Base-by-base conservation (phyloP, 2,797 vertebrate genomes). In the Argya squamiceps region DNA sequence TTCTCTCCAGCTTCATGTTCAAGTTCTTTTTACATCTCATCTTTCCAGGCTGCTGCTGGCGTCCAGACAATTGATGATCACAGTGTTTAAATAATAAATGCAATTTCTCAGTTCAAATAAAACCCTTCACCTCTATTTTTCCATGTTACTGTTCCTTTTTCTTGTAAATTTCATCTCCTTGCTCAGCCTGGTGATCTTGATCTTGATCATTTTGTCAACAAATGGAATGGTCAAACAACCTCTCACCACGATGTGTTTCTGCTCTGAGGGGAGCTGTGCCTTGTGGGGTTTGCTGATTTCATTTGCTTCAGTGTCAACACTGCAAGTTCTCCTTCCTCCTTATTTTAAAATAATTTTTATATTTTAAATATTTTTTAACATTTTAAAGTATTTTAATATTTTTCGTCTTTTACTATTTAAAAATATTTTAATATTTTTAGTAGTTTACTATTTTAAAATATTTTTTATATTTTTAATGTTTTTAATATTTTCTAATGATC, bases 1-100 rank as follows among this genome's bases (percentile, higher is more conserved):
- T 84, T 82, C 46, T 78, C 29, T 60, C 44, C 56, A n/a, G n/a
- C 32, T 43, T 49, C 67, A 10, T 43, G 34, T 68, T 83, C 21
- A 49, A 94, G 37, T 85, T 86, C 59, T 56, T 94, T 84, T 89
- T 59, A 41, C 36, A 83, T 56, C 89, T 91, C 49, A 26, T 88
- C 49, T 91, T 88, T 68, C 34, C 92, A 65, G 32, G 83, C 59
- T 95, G 44, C 85, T 88, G 69, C 91, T 89, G 36, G 32, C 82
- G 34, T 81, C 74, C 68, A 93, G 65, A 39, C 22, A 37, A 36
- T 56, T 83, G 91, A 39, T 52, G 56, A 77, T 89, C 73, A 58
- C 26, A 7, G 24, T 56, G 77, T 93, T 92, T 93, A 89, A 97
- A 97, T 93, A 94, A 96, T 86, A 96, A 96, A 96, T 91, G 76